phyloP scores from a whole-genome alignment of 2,113 vertebrate genomes.

The Hippocampus guttulatus region DNA sequence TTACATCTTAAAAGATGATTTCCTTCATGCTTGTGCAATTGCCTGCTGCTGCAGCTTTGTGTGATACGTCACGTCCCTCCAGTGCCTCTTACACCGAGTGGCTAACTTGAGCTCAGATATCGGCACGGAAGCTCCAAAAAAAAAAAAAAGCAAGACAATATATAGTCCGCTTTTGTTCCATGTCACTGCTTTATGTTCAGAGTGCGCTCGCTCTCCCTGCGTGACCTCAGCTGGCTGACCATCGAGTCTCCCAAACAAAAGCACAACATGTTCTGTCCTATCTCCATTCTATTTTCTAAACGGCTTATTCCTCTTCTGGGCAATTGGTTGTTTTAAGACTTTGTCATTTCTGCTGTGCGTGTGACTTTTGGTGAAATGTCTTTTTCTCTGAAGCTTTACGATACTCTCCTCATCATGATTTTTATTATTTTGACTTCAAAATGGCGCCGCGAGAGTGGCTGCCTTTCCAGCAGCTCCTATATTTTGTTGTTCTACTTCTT shows the following conservation, averaged over 20 bases:
- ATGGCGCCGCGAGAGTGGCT: too few species aligned
- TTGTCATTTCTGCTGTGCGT: slow-evolving; percentile 29
- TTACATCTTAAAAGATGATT: slow-evolving; percentile 43
- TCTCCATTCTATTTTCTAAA: slow-evolving; percentile 51
- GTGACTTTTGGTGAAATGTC: slow-evolving; percentile 19
- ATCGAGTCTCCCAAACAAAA: slow-evolving; percentile 45
- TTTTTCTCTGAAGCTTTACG: slow-evolving; percentile 16
- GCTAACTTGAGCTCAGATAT: neutral
- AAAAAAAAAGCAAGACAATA: slow-evolving; percentile 16
- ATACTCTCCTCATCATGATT: neutral
- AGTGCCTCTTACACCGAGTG: neutral
- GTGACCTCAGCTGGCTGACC: slow-evolving; percentile 34
- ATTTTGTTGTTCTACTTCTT: too few species aligned
- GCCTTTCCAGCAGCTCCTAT: too few species aligned
- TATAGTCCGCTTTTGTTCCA: slow-evolving; percentile 35
- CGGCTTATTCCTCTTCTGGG: slow-evolving; percentile 36
- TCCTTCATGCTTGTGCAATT: slow-evolving; percentile 38
- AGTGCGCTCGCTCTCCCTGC: slow-evolving; percentile 34
- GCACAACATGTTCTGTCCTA: slow-evolving; percentile 28
- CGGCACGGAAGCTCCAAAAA: neutral
- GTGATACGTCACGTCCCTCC: slow-evolving; percentile 40
- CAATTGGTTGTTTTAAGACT: slow-evolving; percentile 21
- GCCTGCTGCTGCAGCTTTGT: slow-evolving; percentile 35
- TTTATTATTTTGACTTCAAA: too few species aligned
- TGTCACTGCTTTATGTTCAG: slow-evolving; percentile 33